Base-by-base conservation (phyloP, 2,113 vertebrate species). In the Ammodytes dubius region DNA sequence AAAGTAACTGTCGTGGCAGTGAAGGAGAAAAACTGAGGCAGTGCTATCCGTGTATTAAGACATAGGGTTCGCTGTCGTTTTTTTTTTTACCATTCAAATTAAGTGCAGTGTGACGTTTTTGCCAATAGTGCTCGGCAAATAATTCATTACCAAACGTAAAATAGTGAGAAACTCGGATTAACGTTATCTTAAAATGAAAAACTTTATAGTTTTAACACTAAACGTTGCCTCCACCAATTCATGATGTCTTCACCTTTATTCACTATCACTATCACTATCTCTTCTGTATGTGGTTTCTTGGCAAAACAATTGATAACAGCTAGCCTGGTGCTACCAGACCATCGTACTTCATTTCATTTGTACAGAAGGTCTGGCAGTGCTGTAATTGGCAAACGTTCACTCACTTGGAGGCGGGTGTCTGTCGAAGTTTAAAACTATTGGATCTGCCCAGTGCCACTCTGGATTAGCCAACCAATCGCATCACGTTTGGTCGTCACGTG, bases 1-100 rank as follows among this genome's bases (percentile, higher is more conserved):
- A 82, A 83, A 87, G 87, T 84, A 87, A 92, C 81, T 89, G 86
- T 77, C 64, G 3, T 5, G 52, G 69, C 61, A 74, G 37, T 70
- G 74, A 81, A 74, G 53, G 74, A 81, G 73, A 74, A 83, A 77
- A 82, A 81, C 82, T 61, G 85, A 83, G 53, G 53, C 49, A 75
- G 15, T 57, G 73, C 67, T 40, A 27, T 17, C 46, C 65, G 37
- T 50, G 68, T 69, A 47, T 27, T 37, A 50, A 85, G 45, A 76
- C 80, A 74, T 53, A 71, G 54, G 80, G 61, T 70, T 49, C 74
- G 53, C 77, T 57, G 70, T 88, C 66, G 63, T 53, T 61, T 37
- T 11, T 61, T 37, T 11, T 66, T 46, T 59, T 40, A 71, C 53
- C 52, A 35, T 80, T 81, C 53, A 82, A 56, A 86, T 85, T 79